Conservation (phyloP, 2,113 vertebrate species). For the Neogobius melanostomus region DNA sequence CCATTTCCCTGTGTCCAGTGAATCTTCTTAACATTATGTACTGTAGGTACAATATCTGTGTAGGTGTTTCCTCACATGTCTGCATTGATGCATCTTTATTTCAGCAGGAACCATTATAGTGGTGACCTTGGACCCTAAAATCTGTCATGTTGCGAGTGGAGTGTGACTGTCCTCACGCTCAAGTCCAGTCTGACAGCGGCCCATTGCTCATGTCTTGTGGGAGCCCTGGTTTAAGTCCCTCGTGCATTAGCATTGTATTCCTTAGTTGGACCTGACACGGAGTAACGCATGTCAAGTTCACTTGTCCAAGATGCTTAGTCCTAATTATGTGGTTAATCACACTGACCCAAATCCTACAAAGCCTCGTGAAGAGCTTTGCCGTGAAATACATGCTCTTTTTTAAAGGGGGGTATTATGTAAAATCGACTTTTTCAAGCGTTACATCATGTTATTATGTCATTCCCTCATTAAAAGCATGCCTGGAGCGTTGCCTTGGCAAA, state of each 20-base stretch:
- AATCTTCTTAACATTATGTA: constrained; percentile 2
- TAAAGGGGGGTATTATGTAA: not conserved
- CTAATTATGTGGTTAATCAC: constrained; percentile 51
- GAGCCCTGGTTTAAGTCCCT: constrained; percentile 24
- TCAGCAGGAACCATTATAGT: constrained; percentile 14
- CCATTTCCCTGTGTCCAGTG: constrained; percentile 8
- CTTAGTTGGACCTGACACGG: constrained; percentile 48
- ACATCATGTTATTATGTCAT: no score
- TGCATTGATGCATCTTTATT: constrained; percentile 24
- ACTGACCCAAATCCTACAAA: constrained; percentile 37
- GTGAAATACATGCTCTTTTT: constrained; percentile 4
- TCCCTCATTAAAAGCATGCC: no score
- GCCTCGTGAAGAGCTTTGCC: constrained; percentile 5
- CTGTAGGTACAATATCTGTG: constrained; percentile 10
- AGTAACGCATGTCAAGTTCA: constrained; percentile 55
- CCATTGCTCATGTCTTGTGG: constrained; percentile 38
- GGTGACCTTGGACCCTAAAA: constrained; percentile 46
- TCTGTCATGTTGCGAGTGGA: constrained; percentile 33
- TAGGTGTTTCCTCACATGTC: not conserved
- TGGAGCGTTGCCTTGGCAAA: no score
- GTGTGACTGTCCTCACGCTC: constrained; percentile 30
- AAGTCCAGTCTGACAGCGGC: constrained; percentile 9
- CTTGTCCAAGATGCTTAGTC: constrained; percentile 61
- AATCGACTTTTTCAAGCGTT: no score
- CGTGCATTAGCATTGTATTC: constrained; percentile 45